Base-by-base conservation (phyloP, 2,888 invertebrate genomes). In the Caradrina kadenii region DNA sequence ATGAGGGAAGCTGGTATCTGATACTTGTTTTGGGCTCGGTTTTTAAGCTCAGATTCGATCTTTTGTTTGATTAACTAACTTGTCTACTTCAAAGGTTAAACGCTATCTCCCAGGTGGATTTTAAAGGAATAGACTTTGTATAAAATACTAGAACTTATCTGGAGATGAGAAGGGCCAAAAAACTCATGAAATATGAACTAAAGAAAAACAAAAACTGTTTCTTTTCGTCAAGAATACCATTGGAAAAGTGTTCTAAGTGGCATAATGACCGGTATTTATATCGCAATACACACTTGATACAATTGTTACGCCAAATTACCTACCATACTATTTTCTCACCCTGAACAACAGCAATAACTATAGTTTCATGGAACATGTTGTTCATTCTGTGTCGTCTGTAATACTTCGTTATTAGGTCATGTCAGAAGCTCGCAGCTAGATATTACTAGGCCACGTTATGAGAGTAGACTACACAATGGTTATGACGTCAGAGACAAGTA, bases 361-460 rank as follows among this genome's bases (percentile, higher is more conserved):
- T 61, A 61, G 35, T 72, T 56, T 73, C 19, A 67, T 49, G 13
- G 35, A 79, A 61, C 48, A 67, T 59, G n/a, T 61, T 26, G 48
- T 55, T 63, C 39, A 67, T 48, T 62, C 45, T 42, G 35, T 48
- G 52, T 63, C 53, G 55, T 42, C 42, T 50, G 60, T 69, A 70
- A 60, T 75, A 59, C 63, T 76, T 54, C 2, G 61, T 64, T 76
- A 72, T 79, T 64, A 76, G 70, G 70, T 78, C 77, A 63, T 63
- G 76, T 79, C 62, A 62, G 59, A 56, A 52, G 68, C 63, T 73
- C 35, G 45, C 55, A 52, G 55, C 49, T 50, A 63, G 39, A 62
- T 73, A 63, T 79, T 78, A 77, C 79, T 56, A 45, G 56, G 56
- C 31, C 60, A 60, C 26, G 76, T 50, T 65, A 17, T 74, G 54